These are phyloP conservation scores for Riparia riparia DNA, from an alignment of 2,113 vertebrate species.

Conservation along the genomic window DNA sequence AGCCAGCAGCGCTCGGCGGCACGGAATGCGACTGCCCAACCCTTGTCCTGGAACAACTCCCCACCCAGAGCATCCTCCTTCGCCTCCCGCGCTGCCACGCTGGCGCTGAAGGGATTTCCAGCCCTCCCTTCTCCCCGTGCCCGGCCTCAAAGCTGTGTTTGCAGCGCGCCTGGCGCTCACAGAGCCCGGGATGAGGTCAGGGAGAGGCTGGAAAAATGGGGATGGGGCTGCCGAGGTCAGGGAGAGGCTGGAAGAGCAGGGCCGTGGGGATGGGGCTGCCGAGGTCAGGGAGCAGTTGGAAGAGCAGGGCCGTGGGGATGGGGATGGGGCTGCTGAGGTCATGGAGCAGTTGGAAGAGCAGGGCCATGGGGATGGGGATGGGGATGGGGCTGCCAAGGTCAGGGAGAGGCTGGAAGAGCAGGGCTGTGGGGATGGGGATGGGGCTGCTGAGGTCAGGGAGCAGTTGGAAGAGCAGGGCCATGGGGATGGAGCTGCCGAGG, in stretches of 20 bases:
- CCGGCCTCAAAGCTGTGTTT: rapidly evolving
- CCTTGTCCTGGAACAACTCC: not conserved
- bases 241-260: not conserved
- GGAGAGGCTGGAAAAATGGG: not conserved
- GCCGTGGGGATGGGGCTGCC: too few species aligned
- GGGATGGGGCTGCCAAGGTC: too few species aligned
- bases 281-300: too few species aligned
- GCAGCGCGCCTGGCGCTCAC: rapidly evolving
- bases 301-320: too few species aligned
- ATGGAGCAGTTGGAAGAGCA: not conserved
- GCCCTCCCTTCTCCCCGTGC: rapidly evolving
- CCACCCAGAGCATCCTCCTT: not conserved
- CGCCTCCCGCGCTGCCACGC: not conserved
- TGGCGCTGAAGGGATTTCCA: not conserved
- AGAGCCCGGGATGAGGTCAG: rapidly evolving
- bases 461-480: too few species aligned
- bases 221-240: too few species aligned
- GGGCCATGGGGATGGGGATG: not conserved
- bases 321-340: too few species aligned
- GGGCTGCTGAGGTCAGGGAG: too few species aligned
- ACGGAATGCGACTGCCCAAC: not conserved
- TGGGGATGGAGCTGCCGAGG: too few species aligned
- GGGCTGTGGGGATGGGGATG: too few species aligned
- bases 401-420: too few species aligned
- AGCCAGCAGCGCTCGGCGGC: not conserved